Evolutionary conservation across 2,888 invertebrate species (phyloP).

Genomic region (Macroteleia sp.): DNA sequence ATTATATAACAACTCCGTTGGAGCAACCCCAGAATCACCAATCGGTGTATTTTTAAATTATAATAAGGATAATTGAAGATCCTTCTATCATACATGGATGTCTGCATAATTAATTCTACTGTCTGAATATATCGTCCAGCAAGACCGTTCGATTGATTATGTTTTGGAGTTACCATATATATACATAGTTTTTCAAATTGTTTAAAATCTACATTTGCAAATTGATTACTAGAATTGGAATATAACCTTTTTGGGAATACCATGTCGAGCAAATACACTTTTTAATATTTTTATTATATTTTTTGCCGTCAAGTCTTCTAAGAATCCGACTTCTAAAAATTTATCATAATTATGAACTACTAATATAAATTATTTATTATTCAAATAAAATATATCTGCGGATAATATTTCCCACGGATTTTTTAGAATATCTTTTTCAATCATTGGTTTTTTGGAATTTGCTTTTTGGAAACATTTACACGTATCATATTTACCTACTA

Average conservation of each 20-base stretch:
- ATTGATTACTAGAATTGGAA: conserved; percentile 68
- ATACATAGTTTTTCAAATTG: conserved; percentile 33
- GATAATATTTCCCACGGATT: conserved; percentile 67
- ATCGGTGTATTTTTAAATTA: conserved; percentile 66
- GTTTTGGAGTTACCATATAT: conserved; percentile 26
- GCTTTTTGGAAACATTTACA: conserved; percentile 44
- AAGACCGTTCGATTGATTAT: too few species aligned
- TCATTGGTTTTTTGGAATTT: conserved; percentile 64
- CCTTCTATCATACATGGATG: conserved; percentile 47
- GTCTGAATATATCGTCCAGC: conserved; percentile 61
- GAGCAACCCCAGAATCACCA: conserved; percentile 42
- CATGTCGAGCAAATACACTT: conserved; percentile 65
- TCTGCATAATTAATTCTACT: conserved; percentile 65
- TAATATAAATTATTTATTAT: conserved; percentile 63
- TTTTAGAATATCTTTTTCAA: conserved; percentile 51
- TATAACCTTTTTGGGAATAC: conserved; percentile 57
- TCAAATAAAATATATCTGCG: conserved; percentile 65
- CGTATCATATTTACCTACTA: conserved; percentile 58
- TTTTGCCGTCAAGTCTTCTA: conserved; percentile 55
- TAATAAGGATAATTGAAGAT: conserved; percentile 53
- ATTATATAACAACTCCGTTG: conserved; percentile 58
- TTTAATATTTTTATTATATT: conserved; percentile 63
- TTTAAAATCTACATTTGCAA: conserved; percentile 34
- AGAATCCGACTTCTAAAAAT: conserved; percentile 64
- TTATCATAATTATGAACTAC: conserved; percentile 68